phyloP scores from a whole-genome alignment of 2,888 invertebrate genomes.

The Ormyrus labotus region DNA sequence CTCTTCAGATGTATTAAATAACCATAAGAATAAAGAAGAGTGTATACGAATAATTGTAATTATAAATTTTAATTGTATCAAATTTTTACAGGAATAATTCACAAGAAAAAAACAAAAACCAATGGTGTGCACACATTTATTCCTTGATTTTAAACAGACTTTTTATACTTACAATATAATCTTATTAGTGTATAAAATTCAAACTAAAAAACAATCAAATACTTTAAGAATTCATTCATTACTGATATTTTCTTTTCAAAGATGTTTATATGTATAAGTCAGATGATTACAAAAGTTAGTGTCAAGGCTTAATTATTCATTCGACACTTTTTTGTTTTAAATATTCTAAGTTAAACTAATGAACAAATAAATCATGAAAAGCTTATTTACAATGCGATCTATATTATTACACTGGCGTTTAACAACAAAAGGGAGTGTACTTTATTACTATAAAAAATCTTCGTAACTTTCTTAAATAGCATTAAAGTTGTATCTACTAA shows the following conservation, averaged over 20 bases:
- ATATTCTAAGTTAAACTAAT: slow-evolving; percentile 38
- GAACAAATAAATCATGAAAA: slow-evolving; percentile 48
- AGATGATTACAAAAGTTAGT: slow-evolving; percentile 42
- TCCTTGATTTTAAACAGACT: slow-evolving; percentile 46
- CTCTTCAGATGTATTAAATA: too few relatives aligned
- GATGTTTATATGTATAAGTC: slow-evolving; percentile 29
- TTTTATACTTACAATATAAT: slow-evolving; percentile 44
- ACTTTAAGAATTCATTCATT: slow-evolving; percentile 40
- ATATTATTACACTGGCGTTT: slow-evolving; percentile 15
- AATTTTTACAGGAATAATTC: slow-evolving; percentile 16
- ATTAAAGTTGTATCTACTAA: slow-evolving; percentile 23
- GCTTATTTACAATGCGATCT: slow-evolving; percentile 51
- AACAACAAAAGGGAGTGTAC: slow-evolving; percentile 47
- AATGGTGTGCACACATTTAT: slow-evolving; percentile 50
- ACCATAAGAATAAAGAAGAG: too few relatives aligned
- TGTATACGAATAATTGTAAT: too few relatives aligned
- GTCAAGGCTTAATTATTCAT: slow-evolving; percentile 21
- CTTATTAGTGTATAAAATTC: slow-evolving; percentile 51
- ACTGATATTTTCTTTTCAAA: slow-evolving; percentile 35
- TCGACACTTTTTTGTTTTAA: slow-evolving; percentile 42
- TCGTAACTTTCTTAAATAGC: slow-evolving; percentile 23
- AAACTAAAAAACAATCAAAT: slow-evolving; percentile 40
- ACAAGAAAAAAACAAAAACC: slow-evolving; percentile 24
- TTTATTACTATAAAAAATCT: slow-evolving; percentile 23
- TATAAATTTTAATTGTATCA: too few relatives aligned